phyloP scores from a whole-genome alignment of 2,797 vertebrate genomes.

The Sebastes melanostomus region DNA sequence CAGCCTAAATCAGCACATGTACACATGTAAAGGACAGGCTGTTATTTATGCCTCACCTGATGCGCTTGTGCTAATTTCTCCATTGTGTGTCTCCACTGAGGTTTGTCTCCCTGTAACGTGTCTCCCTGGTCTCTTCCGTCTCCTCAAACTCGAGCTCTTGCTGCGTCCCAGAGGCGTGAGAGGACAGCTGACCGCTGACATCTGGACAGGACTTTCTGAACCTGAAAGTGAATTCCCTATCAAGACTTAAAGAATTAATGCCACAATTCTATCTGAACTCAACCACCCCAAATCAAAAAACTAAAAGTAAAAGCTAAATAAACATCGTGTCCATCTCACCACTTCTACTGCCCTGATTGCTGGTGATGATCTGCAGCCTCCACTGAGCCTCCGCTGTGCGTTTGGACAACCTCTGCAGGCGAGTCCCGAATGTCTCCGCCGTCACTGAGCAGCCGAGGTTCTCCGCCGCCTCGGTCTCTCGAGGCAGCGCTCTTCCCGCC shows the following conservation, averaged over 20 bases:
- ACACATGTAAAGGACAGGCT: too few species aligned
- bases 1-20: not conserved
- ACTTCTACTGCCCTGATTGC: constrained; percentile 77
- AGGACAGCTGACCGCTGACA: constrained; percentile 20
- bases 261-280: not conserved
- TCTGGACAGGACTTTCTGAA: constrained; percentile 52
- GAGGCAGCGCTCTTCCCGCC: constrained; percentile 53
- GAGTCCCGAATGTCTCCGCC: constrained; percentile 82
- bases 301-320: not conserved
- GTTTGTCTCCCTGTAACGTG: constrained; percentile 59
- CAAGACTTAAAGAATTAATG: not conserved
- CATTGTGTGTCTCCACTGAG: constrained; percentile 84
- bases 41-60: constrained; percentile 82
- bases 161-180: constrained; percentile 64
- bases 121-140: constrained; percentile 66
- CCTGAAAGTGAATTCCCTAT: constrained; percentile 28
- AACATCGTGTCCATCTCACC: constrained; percentile 55
- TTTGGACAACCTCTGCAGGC: constrained; percentile 89
- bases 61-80: constrained; percentile 88
- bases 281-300: not conserved
- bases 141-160: constrained; percentile 71
- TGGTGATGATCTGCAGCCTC: constrained; percentile 93
- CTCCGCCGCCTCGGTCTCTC: constrained; percentile 79
- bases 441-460: constrained; percentile 84
- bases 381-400: constrained; percentile 94